Conservation (phyloP, 2,888 invertebrate genomes). For the Arenicola marina region DNA sequence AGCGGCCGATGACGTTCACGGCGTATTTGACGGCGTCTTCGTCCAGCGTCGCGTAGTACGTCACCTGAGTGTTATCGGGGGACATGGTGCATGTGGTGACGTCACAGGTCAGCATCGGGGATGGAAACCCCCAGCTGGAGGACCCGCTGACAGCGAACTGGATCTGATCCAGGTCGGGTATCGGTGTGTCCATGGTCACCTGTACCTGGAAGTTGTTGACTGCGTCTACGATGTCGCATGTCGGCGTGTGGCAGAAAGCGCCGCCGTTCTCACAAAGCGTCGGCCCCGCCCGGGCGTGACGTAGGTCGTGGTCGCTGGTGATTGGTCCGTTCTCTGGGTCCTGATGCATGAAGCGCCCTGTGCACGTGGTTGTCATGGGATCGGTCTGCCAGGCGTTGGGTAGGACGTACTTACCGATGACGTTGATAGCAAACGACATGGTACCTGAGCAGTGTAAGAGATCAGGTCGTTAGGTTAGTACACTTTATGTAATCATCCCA, state of each 20-base stretch:
- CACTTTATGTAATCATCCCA: no score
- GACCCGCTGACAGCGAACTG: slow-evolving; percentile 7
- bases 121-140: slow-evolving; percentile 1
- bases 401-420: slow-evolving; percentile 43
- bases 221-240: neutral
- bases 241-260: slow-evolving; percentile 14
- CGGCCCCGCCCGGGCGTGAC: neutral
- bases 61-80: slow-evolving; percentile 4
- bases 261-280: neutral
- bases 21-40: slow-evolving; percentile 12
- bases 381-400: slow-evolving; percentile 43
- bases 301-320: neutral
- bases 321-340: no score
- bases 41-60: slow-evolving; percentile 6
- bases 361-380: slow-evolving; percentile 37
- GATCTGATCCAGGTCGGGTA: neutral
- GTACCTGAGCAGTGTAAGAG: no score
- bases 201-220: neutral
- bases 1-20: slow-evolving; percentile 17
- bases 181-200: neutral
- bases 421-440: slow-evolving; percentile 45
- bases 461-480: no score
- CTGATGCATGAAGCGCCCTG: neutral
- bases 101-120: slow-evolving; percentile 14
- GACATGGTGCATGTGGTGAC: slow-evolving; percentile 1